Evolutionary conservation across 2,797 vertebrate genomes (phyloP), one percentile per base, ranked within the genome.

Genomic region (Scarus forsteni): DNA sequence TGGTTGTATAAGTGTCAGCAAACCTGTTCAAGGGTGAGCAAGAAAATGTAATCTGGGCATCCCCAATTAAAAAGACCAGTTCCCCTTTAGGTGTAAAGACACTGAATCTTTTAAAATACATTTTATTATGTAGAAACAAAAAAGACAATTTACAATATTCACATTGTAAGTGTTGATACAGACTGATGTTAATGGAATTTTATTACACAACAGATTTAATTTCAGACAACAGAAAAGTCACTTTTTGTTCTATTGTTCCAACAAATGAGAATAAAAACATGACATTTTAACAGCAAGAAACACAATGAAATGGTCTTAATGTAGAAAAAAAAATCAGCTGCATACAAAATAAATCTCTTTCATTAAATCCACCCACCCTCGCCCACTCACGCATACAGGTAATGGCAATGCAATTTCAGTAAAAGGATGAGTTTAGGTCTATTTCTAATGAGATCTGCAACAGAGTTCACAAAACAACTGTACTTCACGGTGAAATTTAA

Each of bases 111-210:
- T 90, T 80, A 79, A 84, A 90, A 87, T 70, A 78, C 70, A 65
- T 80, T 92, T 92, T 92, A 92, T 88, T 93, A 78, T 80, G 70
- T 76, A 89, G 77, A 90, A 90, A 89, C 69, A 9, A 10, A 83
- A 79, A 69, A 88, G 65, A 75, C 67, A 83, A 73, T 81, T 72
- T 83, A 80, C 58, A 73, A 42, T 77, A 73, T 85, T 88, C 82
- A 89, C 84, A 87, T 52, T 60, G 43, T 45, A 73, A 79, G 65
- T 55, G 63, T n/a, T 77, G 56, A 60, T 83, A 82, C 74, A 77
- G 68, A 84, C 61, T 18, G 39, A 48, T 16, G 55, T 67, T 54
- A 67, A 62, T 72, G 66, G 39, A 39, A 36, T 68, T 39, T 38
- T 61, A 38, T 61, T 70, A 40, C 59, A 51, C 7, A 34, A 58